Percentiles rank a stretch among this genome's conserved stretches.
Conservation (phyloP, 2,888 invertebrate genomes). For the Xestia ashworthii region DNA sequence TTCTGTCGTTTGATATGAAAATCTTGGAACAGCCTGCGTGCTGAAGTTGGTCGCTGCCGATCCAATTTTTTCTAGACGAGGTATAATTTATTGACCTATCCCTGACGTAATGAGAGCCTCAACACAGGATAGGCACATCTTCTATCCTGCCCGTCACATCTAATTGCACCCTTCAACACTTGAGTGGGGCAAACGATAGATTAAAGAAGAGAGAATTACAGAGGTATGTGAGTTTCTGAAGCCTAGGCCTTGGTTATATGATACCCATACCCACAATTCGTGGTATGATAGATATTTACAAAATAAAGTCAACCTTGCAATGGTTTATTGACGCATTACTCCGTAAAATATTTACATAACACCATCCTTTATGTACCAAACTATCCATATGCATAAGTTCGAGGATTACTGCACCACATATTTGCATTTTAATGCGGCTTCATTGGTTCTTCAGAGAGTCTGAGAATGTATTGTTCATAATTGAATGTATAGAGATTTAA, state of each 20-base stretch:
- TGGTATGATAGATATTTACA: conserved; percentile 38
- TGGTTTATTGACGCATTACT: conserved; percentile 36
- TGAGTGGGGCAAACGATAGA: not conserved
- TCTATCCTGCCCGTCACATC: no score
- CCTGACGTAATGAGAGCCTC: no score
- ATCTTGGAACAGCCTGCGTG: no score
- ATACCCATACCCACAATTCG: conserved; percentile 10
- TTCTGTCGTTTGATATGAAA: no score
- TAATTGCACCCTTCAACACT: no score
- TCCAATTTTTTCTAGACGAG: no score
- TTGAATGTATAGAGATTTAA: not conserved
- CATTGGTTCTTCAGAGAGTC: conserved; percentile 16
- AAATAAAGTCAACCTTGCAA: conserved; percentile 38
- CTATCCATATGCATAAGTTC: conserved; percentile 35
- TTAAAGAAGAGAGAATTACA: not conserved
- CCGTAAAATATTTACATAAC: conserved; percentile 52
- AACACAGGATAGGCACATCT: no score
- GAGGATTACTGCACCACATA: conserved; percentile 44
- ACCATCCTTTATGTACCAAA: conserved; percentile 26
- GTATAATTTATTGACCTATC: no score
- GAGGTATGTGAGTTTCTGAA: not conserved
- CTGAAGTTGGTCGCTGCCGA: no score
- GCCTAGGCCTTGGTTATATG: not conserved
- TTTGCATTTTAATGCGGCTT: conserved; percentile 43
- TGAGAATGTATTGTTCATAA: conserved; percentile 11